phyloP scores from a whole-genome alignment of 64 coral and sea anemone species.

The Pocillopora damicornis region DNA sequence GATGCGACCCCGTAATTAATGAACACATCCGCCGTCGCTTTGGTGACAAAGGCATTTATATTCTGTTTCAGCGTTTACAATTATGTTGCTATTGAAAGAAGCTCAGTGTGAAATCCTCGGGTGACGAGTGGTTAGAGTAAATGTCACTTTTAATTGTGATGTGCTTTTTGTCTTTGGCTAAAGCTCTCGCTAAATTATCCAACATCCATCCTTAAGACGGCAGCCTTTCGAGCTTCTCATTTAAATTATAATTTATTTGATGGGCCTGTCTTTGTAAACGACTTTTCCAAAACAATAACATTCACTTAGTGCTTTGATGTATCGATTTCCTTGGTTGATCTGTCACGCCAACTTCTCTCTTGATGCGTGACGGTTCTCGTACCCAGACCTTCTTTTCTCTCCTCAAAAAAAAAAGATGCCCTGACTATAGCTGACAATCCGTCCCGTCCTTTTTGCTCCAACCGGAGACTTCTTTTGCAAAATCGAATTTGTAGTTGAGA shows the following conservation, averaged over 20 bases:
- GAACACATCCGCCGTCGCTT: slow-evolving; percentile 1
- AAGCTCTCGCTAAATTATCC: neutral
- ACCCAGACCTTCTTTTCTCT: too few species aligned
- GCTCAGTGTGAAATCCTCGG: neutral
- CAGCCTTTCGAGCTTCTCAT: neutral
- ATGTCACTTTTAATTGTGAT: neutral
- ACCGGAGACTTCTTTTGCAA: too few species aligned
- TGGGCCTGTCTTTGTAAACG: neutral
- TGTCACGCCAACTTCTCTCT: neutral
- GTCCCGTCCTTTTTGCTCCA: too few species aligned
- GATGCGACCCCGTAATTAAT: neutral
- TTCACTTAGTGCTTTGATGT: neutral
- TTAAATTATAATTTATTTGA: neutral
- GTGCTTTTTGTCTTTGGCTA: neutral
- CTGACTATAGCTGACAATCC: too few species aligned
- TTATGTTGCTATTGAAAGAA: slow-evolving; percentile 24
- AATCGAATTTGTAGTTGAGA: too few species aligned
- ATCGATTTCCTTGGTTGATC: neutral
- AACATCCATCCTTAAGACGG: neutral
- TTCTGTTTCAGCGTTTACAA: slow-evolving; percentile 4
- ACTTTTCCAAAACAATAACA: neutral
- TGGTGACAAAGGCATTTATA: slow-evolving; percentile 34
- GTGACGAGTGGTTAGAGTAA: neutral
- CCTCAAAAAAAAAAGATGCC: too few species aligned
- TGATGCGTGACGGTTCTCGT: neutral